Evolutionary conservation across 2,888 invertebrate species (phyloP).

Genomic region (Melieria crassipennis): DNA sequence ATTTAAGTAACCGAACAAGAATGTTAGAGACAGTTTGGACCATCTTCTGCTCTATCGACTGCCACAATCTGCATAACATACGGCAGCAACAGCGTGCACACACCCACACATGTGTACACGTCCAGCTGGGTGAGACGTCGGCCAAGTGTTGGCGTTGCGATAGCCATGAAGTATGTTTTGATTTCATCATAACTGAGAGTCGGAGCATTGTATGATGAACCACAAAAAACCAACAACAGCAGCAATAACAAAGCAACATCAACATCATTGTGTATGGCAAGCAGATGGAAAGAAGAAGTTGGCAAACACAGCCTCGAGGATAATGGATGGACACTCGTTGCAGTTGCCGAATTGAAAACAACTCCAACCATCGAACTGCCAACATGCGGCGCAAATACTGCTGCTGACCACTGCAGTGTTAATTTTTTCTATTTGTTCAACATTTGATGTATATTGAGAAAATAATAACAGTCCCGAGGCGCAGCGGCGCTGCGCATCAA

Average conservation of each 20-base stretch:
- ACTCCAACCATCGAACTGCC: neutral
- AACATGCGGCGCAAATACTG: neutral
- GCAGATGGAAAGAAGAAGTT: constrained; percentile 36
- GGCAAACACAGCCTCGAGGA: constrained; percentile 60
- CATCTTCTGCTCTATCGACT: no score
- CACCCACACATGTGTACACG: neutral
- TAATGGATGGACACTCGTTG: constrained; percentile 55
- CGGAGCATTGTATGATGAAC: neutral
- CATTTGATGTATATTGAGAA: neutral
- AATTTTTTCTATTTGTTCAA: neutral
- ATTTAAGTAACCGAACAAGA: no score
- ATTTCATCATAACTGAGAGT: constrained; percentile 46
- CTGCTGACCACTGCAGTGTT: neutral
- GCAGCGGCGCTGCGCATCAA: no score
- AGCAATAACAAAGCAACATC: constrained; percentile 31
- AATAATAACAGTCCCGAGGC: constrained; percentile 1
- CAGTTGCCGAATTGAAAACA: neutral
- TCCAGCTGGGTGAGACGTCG: constrained; percentile 3
- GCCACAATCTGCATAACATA: neutral
- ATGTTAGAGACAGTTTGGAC: no score
- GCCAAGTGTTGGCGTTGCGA: constrained; percentile 10
- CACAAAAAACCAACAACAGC: constrained; percentile 19
- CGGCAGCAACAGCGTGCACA: neutral
- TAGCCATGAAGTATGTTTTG: constrained; percentile 43
- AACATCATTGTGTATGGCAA: constrained; percentile 25